Evolutionary conservation across 2,113 vertebrate species (phyloP).

Genomic region (Nerophis ophidion): DNA sequence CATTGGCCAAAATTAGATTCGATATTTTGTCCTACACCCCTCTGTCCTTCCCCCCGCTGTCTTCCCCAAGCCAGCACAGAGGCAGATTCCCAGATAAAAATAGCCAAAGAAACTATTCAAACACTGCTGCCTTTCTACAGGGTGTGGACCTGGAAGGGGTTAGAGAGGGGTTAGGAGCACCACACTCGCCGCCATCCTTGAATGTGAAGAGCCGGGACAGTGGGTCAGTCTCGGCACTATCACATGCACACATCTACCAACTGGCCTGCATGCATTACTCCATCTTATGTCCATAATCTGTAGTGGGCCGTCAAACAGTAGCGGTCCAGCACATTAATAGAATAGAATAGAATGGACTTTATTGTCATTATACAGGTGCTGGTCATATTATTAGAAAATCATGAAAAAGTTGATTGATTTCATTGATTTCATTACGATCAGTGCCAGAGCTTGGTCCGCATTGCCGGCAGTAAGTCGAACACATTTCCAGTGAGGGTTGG

Average conservation of each 20-base stretch:
- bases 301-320: not conserved
- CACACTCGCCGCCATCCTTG: conserved; percentile 37
- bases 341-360: too few species aligned
- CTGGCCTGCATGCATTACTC: not conserved
- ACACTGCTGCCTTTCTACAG: conserved; percentile 62
- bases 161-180: conserved; percentile 64
- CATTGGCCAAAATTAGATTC: conserved; percentile 70
- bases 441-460: too few species aligned
- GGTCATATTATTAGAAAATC: too few species aligned
- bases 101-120: conserved; percentile 71
- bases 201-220: conserved; percentile 30
- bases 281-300: not conserved
- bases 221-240: conserved; percentile 5
- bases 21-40: conserved; percentile 61
- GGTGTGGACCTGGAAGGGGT: conserved; percentile 63
- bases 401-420: too few species aligned
- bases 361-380: too few species aligned
- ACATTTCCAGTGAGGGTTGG: too few species aligned
- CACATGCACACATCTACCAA: conserved; percentile 12
- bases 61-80: conserved; percentile 58
- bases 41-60: conserved; percentile 11
- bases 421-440: too few species aligned
- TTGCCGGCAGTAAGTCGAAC: too few species aligned
- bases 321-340: too few species aligned
- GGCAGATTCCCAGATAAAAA: conserved; percentile 76